Conservation (phyloP, 2,888 invertebrate species). For the Scaptomyza caliginosa region DNA sequence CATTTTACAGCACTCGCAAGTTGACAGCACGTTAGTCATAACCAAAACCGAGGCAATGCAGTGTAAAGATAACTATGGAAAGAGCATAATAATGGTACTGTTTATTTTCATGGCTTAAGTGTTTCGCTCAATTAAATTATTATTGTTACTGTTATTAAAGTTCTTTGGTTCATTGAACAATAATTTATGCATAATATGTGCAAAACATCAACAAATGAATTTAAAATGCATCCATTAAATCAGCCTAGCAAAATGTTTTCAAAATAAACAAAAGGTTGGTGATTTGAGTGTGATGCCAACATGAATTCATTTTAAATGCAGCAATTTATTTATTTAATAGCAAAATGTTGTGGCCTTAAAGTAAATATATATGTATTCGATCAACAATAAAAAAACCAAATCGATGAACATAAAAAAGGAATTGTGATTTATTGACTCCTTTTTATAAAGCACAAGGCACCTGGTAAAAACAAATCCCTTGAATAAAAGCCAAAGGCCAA, state of each 20-base stretch:
- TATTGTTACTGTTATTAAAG: too few species aligned
- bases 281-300: neutral
- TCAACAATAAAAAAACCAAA: neutral
- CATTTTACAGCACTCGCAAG: conserved; percentile 14
- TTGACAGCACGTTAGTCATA: neutral
- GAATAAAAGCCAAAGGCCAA: conserved; percentile 8
- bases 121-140: neutral
- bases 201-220: neutral
- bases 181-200: neutral
- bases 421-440: conserved; percentile 34
- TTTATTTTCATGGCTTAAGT: neutral
- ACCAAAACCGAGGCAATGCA: neutral
- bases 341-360: neutral
- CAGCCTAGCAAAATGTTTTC: neutral
- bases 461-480: neutral
- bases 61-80: neutral
- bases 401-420: conserved; percentile 6
- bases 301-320: conserved; percentile 1
- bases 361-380: neutral
- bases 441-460: neutral
- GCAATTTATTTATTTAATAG: neutral
- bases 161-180: neutral
- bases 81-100: neutral
- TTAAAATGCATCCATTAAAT: neutral
- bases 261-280: neutral